Base-by-base conservation (phyloP, 2,888 invertebrate species). In the Sarcophaga variegata region DNA sequence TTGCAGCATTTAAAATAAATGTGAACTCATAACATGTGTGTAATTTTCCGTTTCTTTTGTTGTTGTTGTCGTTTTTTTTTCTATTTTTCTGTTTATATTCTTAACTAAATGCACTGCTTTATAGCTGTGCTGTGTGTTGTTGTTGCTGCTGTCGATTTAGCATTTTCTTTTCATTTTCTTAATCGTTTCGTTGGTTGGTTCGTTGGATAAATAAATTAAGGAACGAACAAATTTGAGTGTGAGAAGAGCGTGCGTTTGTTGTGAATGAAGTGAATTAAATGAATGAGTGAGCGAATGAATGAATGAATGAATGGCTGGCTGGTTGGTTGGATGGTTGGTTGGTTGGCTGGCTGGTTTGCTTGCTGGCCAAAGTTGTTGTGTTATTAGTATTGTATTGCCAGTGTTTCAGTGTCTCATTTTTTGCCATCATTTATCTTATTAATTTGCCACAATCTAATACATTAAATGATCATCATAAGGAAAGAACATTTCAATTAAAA, bases 401-500 rank as follows among this genome's bases (percentile, higher is more conserved):
- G 8, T 37, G 37, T 37, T 37, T 37, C 8, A 10, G 8, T 37
- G 80, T 85, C 76, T 71, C 71, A 66, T 76, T 64, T 77, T 77
- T 60, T 22, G 67, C 64, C 74, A 79, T 79, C 77, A 87, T 87
- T 87, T 84, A 84, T 87, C 84, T 87, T 84, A 82, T 79, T 87
- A 87, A 87, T 87, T 87, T 84, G 87, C 87, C 84, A 79, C 81
- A 87, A 87, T 87, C 81, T 87, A 84, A 82, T 84, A 71, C 81
- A 85, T 84, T 87, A 79, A 87, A 85, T 84, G 81, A 79, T 84
- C 81, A 79, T 79, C 81, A 81, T 79, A 88, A 86, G 86, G 83
- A 88, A 87, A 87, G 83, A 88, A 87, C 86, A 88, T 88, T 89
- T 89, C 88, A 89, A 89, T 88, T 88, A 88, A 88, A 89, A 88